Evolutionary conservation across 2,797 vertebrate species (phyloP), one percentile per base, ranked within the genome.

Genomic region (Halcyon chelicuti): DNA sequence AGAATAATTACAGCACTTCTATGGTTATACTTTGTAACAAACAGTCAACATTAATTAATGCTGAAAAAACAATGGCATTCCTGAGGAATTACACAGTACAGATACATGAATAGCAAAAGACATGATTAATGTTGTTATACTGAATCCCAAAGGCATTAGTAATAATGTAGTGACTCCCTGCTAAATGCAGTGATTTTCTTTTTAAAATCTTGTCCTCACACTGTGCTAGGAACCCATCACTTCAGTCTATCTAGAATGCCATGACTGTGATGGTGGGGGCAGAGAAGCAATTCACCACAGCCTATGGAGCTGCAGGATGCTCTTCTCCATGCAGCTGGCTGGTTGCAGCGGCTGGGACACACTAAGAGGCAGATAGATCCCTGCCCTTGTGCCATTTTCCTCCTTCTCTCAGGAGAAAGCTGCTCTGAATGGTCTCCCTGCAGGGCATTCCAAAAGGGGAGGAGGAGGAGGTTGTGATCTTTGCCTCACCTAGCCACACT

Each of bases 61-160:
- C 87, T 96, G 96, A 97, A 97, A 97, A 93, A 94, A 96, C 86
- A 96, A 96, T 94, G 93, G 85, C 96, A 98, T 97, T 97, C 97
- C 97, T 97, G 95, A 94, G 84, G 95, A 97, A 97, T 97, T 98
- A 97, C 96, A 95, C 95, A 97, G 93, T 92, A 96, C 81, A 92
- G 97, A 96, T 96, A 95, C 75, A 92, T 92, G 96, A 97, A 95
- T 93, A 97, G 90, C 84, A 92, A 92, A 95, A 94, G 58, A 91
- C 95, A 72, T 96, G 95, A 97, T 94, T 96, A 96, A 97, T 97
- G 96, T 93, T 97, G 95, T 95, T 97, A 94, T 90, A 93, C 93
- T 88, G 93, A 97, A 97, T 97, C 95, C 95, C 83, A 42, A 58
- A 95, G 85, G 82, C 86, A 84, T 97, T 96, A 95, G 94, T 94